Evolutionary conservation across 2,113 vertebrate genomes (phyloP).

Genomic region (Perognathus longimembris): DNA sequence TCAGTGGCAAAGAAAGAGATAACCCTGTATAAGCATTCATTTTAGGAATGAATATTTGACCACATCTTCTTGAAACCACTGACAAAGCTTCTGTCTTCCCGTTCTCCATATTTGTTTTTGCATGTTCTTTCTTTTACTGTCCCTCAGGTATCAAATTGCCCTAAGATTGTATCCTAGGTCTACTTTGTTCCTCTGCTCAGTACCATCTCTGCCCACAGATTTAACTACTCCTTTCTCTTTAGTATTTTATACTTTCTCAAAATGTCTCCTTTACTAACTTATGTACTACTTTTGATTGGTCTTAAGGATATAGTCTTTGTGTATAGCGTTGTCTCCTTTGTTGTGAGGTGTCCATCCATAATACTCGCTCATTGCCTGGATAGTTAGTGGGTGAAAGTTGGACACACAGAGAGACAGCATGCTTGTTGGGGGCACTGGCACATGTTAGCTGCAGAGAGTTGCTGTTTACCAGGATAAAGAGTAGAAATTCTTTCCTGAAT

Average conservation of each 20-base stretch:
- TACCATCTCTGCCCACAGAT: no score
- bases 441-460: background rate
- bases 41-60: background rate
- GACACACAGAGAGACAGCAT: accelerated
- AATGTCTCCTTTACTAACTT: background rate
- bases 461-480: background rate
- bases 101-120: background rate
- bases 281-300: background rate
- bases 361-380: background rate
- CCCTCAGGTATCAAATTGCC: background rate
- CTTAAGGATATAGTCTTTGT: background rate
- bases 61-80: background rate
- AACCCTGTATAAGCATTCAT: background rate
- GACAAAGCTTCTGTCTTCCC: background rate
- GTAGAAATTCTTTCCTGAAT: background rate
- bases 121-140: background rate
- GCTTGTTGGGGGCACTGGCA: background rate
- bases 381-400: background rate
- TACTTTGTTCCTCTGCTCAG: background rate
- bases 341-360: background rate
- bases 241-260: background rate
- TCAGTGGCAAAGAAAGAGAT: background rate
- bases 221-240: background rate
- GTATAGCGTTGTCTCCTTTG: background rate
- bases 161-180: background rate